Evolutionary conservation across 2,113 vertebrate species (phyloP), one percentile per base, ranked within the genome.

Genomic region (Eleginops maclovinus): DNA sequence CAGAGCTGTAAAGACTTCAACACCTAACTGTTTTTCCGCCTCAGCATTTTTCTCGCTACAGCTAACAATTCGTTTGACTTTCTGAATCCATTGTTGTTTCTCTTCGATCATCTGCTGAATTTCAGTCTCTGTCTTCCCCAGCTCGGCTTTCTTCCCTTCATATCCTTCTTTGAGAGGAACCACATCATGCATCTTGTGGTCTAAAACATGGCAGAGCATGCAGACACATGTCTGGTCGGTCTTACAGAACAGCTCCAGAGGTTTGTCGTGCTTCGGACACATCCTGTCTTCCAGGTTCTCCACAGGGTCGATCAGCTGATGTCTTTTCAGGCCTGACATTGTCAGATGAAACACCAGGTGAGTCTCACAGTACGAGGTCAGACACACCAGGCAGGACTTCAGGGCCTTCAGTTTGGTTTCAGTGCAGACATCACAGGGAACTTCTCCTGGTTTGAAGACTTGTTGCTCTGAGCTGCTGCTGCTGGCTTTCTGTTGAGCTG

Each of bases 221-320:
- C 77, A 80, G 77, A 80, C 47, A 55, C 62, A 68, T 0, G 56
- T 74, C 63, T 80, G 63, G 49, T 80, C 70, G 16, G 11, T 80
- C 56, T 21, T 61, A 55, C 78, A 80, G 71, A 80, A 74, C 63
- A 80, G 70, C 63, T 80, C 63, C 70, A 74, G 78, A 55, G 55
- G 55, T 68, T 80, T 80, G 28, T 59, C 22, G 41, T 80, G 78
- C 70, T 81, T 41, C 21, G 3, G 15, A 68, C 78, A 81, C 70
- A 74, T 74, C 71, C 63, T 61, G 78, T 0, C 56, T n/a, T 74
- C 71, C 63, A 81, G 78, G 63, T 81, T 61, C 55, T 60, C 50
- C 60, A 65, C 76, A 47, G 49, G 49, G 19, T 21, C 49, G 4
- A 74, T 74, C 55, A 81, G 78, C 47, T 61, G 71, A 36, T 80